Conservation (phyloP, 2,888 invertebrate species). For the Muschampia staudingeri region DNA sequence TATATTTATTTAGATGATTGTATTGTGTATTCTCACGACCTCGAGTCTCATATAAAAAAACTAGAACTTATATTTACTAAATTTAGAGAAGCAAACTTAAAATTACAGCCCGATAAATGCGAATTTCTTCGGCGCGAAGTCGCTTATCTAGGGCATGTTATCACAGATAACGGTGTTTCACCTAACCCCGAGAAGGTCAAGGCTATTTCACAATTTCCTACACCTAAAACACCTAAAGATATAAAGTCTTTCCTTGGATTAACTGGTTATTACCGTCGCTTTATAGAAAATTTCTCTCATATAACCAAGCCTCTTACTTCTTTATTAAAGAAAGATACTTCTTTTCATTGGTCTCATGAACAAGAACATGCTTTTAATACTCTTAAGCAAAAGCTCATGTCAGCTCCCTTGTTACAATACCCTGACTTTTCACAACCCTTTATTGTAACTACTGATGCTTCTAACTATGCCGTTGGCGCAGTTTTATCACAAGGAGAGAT, state of each 20-base stretch:
- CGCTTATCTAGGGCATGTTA: background rate
- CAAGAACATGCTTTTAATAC: no score
- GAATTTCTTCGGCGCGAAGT: background rate
- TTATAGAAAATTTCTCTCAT: background rate
- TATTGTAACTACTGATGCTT: background rate
- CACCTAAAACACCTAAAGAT: background rate
- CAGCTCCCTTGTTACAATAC: background rate
- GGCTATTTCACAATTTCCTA: background rate
- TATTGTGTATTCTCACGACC: background rate
- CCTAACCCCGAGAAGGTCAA: background rate
- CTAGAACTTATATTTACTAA: background rate
- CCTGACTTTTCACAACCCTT: background rate
- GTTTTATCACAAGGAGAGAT: no score
- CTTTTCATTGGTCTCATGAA: no score
- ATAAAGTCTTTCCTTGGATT: background rate
- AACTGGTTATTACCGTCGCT: background rate
- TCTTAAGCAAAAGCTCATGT: background rate
- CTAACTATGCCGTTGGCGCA: background rate
- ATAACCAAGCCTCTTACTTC: background rate
- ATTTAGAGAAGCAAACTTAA: background rate
- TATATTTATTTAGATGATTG: background rate
- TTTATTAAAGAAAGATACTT: background rate
- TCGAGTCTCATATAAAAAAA: background rate
- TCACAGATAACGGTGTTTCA: background rate
- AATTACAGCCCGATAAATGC: background rate